phyloP scores from a whole-genome alignment of 2,113 vertebrate genomes.

The Todiramphus saurophagus region DNA sequence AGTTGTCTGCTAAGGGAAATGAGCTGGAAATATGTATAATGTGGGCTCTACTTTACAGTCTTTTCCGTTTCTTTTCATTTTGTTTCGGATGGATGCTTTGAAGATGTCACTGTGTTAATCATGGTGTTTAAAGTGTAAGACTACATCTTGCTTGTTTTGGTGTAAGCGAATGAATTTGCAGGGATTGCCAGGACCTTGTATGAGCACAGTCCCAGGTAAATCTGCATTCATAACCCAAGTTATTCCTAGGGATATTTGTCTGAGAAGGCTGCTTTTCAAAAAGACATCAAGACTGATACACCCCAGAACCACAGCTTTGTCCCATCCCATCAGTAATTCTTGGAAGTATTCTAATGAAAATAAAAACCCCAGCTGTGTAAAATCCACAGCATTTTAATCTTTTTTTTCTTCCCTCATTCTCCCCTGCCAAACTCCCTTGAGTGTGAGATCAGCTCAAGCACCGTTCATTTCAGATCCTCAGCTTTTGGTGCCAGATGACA shows the following conservation, averaged over 20 bases:
- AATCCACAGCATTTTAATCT: neutral
- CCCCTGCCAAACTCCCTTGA: neutral
- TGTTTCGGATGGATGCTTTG: neutral
- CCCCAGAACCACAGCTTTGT: neutral
- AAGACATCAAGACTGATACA: neutral
- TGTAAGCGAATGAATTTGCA: neutral
- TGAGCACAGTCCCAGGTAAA: neutral
- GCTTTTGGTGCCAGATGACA: neutral
- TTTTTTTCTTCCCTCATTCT: fast-evolving
- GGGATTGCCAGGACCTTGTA: neutral
- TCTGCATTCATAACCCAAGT: neutral
- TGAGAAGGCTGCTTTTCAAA: neutral
- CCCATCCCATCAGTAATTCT: neutral
- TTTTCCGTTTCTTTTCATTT: neutral
- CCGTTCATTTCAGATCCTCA: neutral
- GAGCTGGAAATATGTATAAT: neutral
- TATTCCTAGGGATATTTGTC: neutral
- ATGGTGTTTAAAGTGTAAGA: neutral
- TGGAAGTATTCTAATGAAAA: neutral
- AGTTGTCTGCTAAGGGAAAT: neutral
- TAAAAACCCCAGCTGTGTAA: neutral
- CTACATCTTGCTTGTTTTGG: neutral
- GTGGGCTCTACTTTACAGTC: neutral
- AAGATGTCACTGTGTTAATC: neutral
- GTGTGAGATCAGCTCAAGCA: neutral